Percentiles rank a stretch among this genome's conserved stretches.
phyloP scores from a whole-genome alignment of 2,113 vertebrate genomes.

The Paedocypris sp. region DNA sequence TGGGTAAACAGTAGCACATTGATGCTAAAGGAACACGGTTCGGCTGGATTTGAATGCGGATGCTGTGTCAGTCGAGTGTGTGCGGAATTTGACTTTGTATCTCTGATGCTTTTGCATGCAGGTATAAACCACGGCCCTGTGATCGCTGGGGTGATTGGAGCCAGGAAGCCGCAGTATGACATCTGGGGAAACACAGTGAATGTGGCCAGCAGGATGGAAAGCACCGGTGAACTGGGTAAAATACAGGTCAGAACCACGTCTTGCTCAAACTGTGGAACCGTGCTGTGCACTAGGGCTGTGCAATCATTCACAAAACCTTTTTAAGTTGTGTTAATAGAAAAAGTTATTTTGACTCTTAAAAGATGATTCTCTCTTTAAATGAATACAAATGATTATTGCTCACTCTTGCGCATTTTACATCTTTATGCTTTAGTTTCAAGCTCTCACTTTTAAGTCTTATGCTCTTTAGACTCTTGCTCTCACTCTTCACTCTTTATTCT shows the following conservation, averaged over 20 bases:
- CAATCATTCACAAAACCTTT: no score
- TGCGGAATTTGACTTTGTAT: neutral
- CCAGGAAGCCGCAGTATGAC: conserved; percentile 95
- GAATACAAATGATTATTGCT: no score
- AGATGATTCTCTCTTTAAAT: no score
- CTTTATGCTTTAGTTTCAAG: no score
- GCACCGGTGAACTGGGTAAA: conserved; percentile 86
- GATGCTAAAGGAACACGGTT: neutral
- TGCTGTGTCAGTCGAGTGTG: neutral
- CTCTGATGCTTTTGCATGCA: conserved; percentile 35
- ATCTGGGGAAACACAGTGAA: conserved; percentile 98
- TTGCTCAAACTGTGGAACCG: no score
- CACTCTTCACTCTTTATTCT: no score
- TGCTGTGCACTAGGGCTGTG: no score
- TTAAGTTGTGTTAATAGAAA: no score
- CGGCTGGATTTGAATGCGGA: neutral
- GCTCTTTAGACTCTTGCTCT: no score
- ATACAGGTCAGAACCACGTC: conserved; percentile 72
- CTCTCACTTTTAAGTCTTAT: no score
- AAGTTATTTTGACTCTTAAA: no score
- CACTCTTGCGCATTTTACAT: no score
- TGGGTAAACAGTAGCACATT: neutral
- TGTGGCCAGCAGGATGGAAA: conserved; percentile 95
- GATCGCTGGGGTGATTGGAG: conserved; percentile 93
- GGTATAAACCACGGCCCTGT: conserved; percentile 94